phyloP scores from a whole-genome alignment of 2,888 invertebrate genomes.

The Syrista parreyssii region DNA sequence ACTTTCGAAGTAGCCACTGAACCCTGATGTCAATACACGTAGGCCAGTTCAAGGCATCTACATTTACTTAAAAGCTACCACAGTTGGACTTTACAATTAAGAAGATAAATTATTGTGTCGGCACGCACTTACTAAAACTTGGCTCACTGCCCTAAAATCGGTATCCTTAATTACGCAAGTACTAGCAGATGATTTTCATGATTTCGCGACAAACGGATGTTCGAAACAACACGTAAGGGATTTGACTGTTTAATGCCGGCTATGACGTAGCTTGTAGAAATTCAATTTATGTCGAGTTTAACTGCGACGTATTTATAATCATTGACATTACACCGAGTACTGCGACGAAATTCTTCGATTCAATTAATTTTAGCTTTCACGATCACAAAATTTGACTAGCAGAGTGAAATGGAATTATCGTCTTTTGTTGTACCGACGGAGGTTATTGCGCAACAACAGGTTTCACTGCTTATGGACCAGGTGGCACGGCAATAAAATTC shows the following conservation, averaged over 20 bases:
- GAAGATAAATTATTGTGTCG: background rate
- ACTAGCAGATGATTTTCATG: conserved; percentile 40
- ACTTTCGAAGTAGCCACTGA: background rate
- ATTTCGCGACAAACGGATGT: conserved; percentile 46
- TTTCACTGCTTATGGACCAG: background rate
- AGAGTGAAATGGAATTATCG: background rate
- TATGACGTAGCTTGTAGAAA: background rate
- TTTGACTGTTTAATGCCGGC: conserved; percentile 24
- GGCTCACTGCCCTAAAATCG: conserved; percentile 15
- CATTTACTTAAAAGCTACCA: background rate
- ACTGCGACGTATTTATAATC: background rate
- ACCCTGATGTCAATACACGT: background rate
- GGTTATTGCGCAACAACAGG: background rate
- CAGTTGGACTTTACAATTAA: background rate
- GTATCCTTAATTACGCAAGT: conserved; percentile 24
- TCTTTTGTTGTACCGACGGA: background rate
- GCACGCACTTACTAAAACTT: conserved; percentile 11
- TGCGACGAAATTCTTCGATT: background rate
- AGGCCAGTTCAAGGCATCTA: background rate
- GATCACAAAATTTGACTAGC: conserved; percentile 1
- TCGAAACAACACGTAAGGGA: conserved; percentile 47
- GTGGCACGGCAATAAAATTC: background rate
- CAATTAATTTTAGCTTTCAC: background rate
- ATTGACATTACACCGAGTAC: background rate
- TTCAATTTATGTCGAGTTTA: background rate